phyloP scores from a whole-genome alignment of 2,113 vertebrate genomes.

The Casuarius casuarius region DNA sequence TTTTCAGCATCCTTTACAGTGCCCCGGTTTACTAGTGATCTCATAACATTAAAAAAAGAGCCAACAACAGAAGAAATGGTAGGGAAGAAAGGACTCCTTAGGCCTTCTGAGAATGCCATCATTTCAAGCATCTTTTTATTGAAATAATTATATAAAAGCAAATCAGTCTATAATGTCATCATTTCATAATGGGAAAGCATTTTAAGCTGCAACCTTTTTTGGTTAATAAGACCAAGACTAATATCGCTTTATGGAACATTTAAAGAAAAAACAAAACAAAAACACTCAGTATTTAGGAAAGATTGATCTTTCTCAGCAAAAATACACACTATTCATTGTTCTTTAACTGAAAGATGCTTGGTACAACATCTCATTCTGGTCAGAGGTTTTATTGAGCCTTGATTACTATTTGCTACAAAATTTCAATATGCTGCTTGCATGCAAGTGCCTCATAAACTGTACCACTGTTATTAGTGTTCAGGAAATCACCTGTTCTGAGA shows the following conservation, averaged over 20 bases:
- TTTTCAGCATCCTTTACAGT: background rate
- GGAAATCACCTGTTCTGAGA: fast-evolving
- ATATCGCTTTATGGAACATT: background rate
- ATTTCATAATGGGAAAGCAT: background rate
- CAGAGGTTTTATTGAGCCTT: background rate
- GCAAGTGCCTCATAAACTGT: background rate
- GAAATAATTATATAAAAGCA: background rate
- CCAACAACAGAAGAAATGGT: background rate
- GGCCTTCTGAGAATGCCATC: background rate
- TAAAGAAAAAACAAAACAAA: background rate
- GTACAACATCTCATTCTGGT: background rate
- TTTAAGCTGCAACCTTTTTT: background rate
- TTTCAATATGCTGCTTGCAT: background rate
- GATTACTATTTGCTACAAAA: background rate
- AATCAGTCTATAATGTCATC: background rate
- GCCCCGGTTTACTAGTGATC: background rate
- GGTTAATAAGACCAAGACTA: background rate
- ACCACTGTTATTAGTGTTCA: background rate
- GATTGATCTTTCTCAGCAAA: background rate
- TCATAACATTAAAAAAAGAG: background rate
- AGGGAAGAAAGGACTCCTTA: background rate
- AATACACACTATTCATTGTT: background rate
- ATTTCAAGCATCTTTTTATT: background rate
- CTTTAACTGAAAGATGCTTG: background rate
- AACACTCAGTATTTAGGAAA: background rate